Evolutionary conservation across 2,797 vertebrate genomes (phyloP).

Genomic region (Morus bassanus): DNA sequence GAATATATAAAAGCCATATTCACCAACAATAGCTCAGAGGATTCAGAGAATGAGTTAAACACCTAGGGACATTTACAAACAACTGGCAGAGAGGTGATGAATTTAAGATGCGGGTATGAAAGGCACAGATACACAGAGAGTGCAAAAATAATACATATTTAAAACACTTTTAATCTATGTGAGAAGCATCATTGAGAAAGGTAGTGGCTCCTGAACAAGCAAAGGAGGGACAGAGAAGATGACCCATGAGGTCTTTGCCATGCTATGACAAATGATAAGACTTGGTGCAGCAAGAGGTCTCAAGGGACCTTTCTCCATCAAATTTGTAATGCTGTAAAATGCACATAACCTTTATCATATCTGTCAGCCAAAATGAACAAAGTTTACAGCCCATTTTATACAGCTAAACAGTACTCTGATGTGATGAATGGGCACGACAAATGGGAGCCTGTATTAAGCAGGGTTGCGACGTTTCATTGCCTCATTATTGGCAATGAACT

Average conservation of each 20-base stretch:
- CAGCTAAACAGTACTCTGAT: neutral
- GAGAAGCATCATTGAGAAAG: neutral
- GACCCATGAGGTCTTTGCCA: neutral
- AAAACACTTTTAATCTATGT: conserved; percentile 36
- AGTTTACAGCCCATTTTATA: conserved; percentile 48
- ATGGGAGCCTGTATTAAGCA: neutral
- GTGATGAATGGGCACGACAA: neutral
- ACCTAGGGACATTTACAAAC: conserved; percentile 61
- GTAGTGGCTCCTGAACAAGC: neutral
- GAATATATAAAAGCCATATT: conserved; percentile 62
- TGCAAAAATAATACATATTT: conserved; percentile 12
- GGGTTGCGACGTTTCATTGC: neutral
- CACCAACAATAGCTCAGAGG: conserved; percentile 29
- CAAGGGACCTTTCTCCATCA: neutral
- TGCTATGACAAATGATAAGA: neutral
- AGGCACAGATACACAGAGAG: neutral
- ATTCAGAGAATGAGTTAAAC: conserved; percentile 51
- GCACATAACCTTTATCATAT: conserved; percentile 24
- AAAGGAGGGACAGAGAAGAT: neutral
- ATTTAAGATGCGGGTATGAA: conserved; percentile 52
- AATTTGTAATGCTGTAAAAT: neutral
- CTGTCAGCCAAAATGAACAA: conserved; percentile 34
- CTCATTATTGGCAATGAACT: neutral
- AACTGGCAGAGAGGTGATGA: conserved; percentile 25
- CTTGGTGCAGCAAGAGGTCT: neutral